Evolutionary conservation across 1,140 invertebrate species (phyloP), one percentile per base, ranked within the genome.

Genomic region (Drosophila bocqueti): DNA sequence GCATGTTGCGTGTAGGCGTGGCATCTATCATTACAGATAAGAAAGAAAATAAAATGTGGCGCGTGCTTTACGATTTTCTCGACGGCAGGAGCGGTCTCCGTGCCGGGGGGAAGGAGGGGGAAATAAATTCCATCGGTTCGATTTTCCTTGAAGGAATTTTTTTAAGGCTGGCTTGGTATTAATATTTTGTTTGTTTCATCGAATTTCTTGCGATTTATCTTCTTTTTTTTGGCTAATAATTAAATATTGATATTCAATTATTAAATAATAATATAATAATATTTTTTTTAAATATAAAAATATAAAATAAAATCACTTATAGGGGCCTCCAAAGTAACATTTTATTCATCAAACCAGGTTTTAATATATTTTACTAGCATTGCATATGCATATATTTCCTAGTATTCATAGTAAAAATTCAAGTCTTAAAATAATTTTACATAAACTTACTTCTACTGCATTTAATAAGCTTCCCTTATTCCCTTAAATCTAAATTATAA

Each of bases 11-110:
- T 65, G 68, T 84, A 55, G 77, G 77, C 80, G 84, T 89, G 85
- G 81, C 69, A 89, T 84, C 84, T 87, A 84, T 84, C 85, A 84
- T 81, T 84, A 79, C 73, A 84, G 81, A 87, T 84, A 84, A 84
- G 81, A 58, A 68, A 69, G 43, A 61, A 78, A 60, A 82, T 59
- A 75, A 84, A 81, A 81, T 74, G 61, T 54, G n/a, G 68, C 64
- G 77, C 62, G 68, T 84, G 73, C 76, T 71, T 67, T 47, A 47
- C 52, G 59, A 34, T 50, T 60, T 72, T 72, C 45, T 60, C 29
- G 16, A 13, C 13, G 36, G 38, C 15, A 34, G 31, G 26, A 16
- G 11, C 10, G 8, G 8, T 11, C 13, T 15, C 7, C 4, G 34
- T 18, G 1, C 16, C 1, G 49, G 5, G n/a, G 13, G 34, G 10